phyloP scores from a whole-genome alignment of 1,140 invertebrate species.

The Penaeus chinensis region DNA sequence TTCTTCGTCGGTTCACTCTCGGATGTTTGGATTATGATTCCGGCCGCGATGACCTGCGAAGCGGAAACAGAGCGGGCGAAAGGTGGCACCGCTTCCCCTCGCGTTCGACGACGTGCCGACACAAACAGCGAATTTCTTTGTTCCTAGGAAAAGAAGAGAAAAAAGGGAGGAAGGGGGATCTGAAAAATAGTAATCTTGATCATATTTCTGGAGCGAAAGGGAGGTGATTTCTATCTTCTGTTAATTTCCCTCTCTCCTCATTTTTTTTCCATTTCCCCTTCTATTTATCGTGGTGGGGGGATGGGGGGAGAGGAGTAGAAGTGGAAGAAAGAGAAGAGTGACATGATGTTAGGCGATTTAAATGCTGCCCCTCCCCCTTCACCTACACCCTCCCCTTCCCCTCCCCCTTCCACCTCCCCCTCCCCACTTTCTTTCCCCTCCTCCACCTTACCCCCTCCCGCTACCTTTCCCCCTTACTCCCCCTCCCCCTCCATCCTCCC shows the following conservation, averaged over 20 bases:
- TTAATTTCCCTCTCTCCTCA: neutral
- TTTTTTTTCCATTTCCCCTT: neutral
- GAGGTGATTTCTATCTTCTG: neutral
- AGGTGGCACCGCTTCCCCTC: too few species aligned
- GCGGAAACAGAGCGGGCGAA: too few species aligned
- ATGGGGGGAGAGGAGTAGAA: constrained; percentile 1
- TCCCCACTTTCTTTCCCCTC: too few species aligned
- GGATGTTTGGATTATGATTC: too few species aligned
- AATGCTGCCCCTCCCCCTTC: neutral
- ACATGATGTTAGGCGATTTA: neutral
- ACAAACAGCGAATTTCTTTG: too few species aligned
- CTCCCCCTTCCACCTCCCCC: too few species aligned
- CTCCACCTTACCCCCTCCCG: neutral
- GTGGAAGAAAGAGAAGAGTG: constrained; percentile 17
- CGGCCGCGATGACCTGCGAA: too few species aligned
- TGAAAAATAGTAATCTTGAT: too few species aligned
- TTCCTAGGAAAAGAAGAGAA: too few species aligned
- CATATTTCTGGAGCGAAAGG: neutral
- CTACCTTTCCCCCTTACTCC: neutral
- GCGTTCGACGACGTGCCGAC: too few species aligned
- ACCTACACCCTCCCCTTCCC: neutral
- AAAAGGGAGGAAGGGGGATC: too few species aligned
- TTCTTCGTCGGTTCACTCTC: too few species aligned
- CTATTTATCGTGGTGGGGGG: neutral
- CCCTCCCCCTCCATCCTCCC: neutral